phyloP scores from a whole-genome alignment of 2,113 vertebrate genomes.

The Onychostruthus taczanowskii region DNA sequence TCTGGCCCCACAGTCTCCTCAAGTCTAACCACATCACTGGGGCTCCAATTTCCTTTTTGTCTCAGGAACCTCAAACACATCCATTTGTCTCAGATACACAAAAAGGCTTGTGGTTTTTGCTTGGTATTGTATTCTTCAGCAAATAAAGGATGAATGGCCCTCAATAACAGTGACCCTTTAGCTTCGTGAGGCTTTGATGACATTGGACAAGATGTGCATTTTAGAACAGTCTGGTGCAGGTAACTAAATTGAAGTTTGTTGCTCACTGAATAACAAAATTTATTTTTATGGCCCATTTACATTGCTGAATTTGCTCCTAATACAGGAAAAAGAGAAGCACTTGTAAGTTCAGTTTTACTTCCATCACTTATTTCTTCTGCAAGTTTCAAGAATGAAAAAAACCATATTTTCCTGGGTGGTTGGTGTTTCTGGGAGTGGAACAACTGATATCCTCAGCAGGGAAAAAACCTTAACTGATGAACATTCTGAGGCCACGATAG shows the following conservation, averaged over 20 bases:
- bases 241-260: not conserved
- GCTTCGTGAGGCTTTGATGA: not conserved
- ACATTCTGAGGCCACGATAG: not conserved
- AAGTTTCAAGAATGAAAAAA: not conserved
- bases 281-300: not conserved
- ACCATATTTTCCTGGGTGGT: not conserved
- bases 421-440: not conserved
- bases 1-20: not conserved
- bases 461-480: not conserved
- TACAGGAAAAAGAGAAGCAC: not conserved
- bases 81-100: not conserved
- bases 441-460: not conserved
- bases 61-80: not conserved
- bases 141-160: not conserved
- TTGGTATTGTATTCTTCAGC: not conserved
- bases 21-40: rapidly evolving
- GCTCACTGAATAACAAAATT: not conserved
- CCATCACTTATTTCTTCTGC: not conserved
- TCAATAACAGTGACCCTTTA: not conserved
- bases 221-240: not conserved
- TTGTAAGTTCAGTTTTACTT: not conserved
- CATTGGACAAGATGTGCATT: not conserved
- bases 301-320: not conserved
- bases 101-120: not conserved
- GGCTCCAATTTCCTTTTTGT: not conserved